These are phyloP conservation scores for Balearica regulorum DNA, from an alignment of 2,797 vertebrate genomes.

Conservation along the genomic window DNA sequence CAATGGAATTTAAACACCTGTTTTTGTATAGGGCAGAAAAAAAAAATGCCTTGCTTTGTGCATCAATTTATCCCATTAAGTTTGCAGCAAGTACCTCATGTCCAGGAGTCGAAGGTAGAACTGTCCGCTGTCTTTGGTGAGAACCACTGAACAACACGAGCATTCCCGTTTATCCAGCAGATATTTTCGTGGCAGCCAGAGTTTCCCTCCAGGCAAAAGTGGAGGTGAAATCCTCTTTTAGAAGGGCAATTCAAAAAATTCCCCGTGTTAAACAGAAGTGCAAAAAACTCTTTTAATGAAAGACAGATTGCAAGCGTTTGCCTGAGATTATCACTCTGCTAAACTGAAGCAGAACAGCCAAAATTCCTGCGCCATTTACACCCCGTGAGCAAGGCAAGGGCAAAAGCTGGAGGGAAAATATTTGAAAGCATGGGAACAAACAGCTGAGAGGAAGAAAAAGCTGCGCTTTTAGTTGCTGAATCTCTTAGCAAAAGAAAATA, in stretches of 20 bases:
- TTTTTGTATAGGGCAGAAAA: not conserved
- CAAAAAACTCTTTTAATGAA: conserved; percentile 64
- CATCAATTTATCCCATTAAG: not conserved
- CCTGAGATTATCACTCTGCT: conserved; percentile 13
- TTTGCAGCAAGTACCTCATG: not conserved
- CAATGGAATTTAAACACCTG: not conserved
- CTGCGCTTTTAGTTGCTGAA: not conserved
- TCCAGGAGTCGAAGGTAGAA: not conserved
- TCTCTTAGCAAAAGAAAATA: conserved; percentile 8
- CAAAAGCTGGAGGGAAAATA: conserved; percentile 10
- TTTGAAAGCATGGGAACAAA: not conserved
- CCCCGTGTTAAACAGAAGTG: conserved; percentile 47
- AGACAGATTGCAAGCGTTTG: conserved; percentile 58
- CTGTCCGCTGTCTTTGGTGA: not conserved
- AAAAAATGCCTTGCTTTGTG: not conserved
- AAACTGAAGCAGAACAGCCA: conserved; percentile 28
- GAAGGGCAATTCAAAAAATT: conserved; percentile 37
- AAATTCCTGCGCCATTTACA: conserved; percentile 39
- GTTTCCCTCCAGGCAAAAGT: conserved; percentile 26
- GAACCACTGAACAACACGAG: not conserved
- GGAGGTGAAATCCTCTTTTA: conserved; percentile 35
- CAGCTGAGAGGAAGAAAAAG: conserved; percentile 9
- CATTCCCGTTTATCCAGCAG: not conserved
- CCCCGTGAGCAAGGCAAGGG: not conserved
- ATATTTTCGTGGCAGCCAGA: not conserved